Percentiles rank a stretch among this genome's conserved stretches.
These are phyloP conservation scores for Stichodactyla helianthus DNA, from an alignment of 64 coral and sea anemone genomes.

Conservation along the genomic window DNA sequence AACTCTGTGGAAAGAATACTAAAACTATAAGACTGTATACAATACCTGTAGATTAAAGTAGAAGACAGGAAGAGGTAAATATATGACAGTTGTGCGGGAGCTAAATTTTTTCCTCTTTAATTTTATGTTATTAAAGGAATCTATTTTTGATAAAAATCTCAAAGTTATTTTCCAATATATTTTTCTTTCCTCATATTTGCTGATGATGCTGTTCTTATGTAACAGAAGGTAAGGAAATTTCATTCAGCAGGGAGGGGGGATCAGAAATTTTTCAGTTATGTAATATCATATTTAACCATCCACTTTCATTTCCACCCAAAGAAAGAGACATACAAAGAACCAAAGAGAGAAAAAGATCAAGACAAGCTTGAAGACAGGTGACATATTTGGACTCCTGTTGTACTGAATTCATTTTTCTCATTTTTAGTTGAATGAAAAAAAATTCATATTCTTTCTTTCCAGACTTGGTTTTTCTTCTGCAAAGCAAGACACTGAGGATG, in stretches of 20 bases:
- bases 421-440: background rate
- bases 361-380: constrained; percentile 1
- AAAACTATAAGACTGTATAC: too few relatives aligned
- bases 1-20: too few relatives aligned
- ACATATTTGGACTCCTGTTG: background rate
- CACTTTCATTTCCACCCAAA: background rate
- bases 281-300: too few relatives aligned
- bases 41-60: too few relatives aligned
- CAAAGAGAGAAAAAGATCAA: constrained; percentile 14
- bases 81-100: too few relatives aligned
- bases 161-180: background rate
- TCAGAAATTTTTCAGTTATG: too few relatives aligned
- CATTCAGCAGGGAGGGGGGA: background rate
- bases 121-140: background rate
- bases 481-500: constrained; percentile 91
- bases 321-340: background rate
- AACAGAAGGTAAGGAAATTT: background rate
- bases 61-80: too few relatives aligned
- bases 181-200: background rate
- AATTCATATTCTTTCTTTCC: background rate
- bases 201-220: background rate
- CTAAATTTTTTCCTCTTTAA: too few relatives aligned
- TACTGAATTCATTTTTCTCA: background rate
- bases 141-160: background rate
- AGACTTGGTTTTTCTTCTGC: constrained; percentile 84